A percentile compares a stretch with the other conserved stretches of the same genome.
Conservation (phyloP, 2,113 vertebrate species). For the Nerophis lumbriciformis region DNA sequence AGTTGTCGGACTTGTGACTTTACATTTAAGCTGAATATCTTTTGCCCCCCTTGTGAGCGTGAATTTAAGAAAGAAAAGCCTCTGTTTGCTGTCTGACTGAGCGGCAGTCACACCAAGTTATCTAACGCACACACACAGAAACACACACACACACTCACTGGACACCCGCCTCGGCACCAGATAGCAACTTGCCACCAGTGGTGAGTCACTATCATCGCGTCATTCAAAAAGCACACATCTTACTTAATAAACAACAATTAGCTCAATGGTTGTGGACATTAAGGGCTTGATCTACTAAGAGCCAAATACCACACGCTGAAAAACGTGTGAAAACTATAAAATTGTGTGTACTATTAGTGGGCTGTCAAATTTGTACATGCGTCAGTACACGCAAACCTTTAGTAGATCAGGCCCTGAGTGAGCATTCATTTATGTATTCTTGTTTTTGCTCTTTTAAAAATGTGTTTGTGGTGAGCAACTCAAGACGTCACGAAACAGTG, state of each 20-base stretch:
- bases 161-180: constrained; percentile 63
- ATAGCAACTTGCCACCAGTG: constrained; percentile 58
- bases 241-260: constrained; percentile 59
- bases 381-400: too few species aligned
- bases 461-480: too few species aligned
- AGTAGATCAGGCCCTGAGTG: too few species aligned
- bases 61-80: constrained; percentile 59
- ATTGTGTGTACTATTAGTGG: too few species aligned
- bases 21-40: constrained; percentile 43
- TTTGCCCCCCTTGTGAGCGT: constrained; percentile 52
- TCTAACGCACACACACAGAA: background rate
- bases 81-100: constrained; percentile 61
- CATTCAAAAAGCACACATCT: constrained; percentile 53
- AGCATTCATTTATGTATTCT: constrained; percentile 15
- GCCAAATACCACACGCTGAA: too few species aligned
- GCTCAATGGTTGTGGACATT: constrained; percentile 16
- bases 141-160: constrained; percentile 9
- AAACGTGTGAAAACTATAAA: too few species aligned
- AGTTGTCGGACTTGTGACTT: constrained; percentile 50
- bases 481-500: too few species aligned
- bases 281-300: too few species aligned
- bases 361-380: too few species aligned
- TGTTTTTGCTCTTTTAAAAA: constrained; percentile 4
- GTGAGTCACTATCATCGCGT: constrained; percentile 59
- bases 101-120: constrained; percentile 53